A percentile compares a stretch with the other conserved stretches of the same genome.
These are phyloP conservation scores for Boleophthalmus pectinirostris DNA, from an alignment of 2,113 vertebrate genomes.

Conservation along the genomic window DNA sequence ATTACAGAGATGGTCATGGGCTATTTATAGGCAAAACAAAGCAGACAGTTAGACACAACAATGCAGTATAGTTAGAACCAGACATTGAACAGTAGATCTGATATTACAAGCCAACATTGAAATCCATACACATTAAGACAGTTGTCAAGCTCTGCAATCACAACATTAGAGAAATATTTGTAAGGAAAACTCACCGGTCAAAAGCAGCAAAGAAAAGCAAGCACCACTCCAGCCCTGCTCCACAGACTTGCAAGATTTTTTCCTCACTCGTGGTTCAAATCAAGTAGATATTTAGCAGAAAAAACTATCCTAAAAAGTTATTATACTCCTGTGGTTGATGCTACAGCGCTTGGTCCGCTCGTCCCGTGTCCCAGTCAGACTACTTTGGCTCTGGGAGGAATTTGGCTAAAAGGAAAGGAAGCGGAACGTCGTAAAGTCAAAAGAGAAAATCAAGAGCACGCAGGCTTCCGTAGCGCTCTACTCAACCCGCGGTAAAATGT, in stretches of 20 bases:
- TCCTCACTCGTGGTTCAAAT: constrained; percentile 14
- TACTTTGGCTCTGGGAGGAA: constrained; percentile 27
- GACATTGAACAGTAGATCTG: background rate
- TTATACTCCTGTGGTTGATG: background rate
- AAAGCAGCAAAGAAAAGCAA: constrained; percentile 37
- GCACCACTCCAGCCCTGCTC: constrained; percentile 20
- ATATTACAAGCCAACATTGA: background rate
- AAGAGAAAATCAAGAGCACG: background rate
- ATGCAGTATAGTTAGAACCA: background rate
- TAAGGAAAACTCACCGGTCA: constrained; percentile 55
- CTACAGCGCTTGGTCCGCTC: background rate
- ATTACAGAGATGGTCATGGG: background rate
- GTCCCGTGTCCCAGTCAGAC: background rate
- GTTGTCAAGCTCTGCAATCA: background rate
- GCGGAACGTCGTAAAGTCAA: constrained; percentile 45
- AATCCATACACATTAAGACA: background rate
- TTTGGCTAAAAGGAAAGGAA: constrained; percentile 42
- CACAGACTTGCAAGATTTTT: constrained; percentile 29
- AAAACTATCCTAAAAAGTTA: background rate
- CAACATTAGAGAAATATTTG: constrained; percentile 2
- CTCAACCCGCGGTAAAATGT: constrained; percentile 19
- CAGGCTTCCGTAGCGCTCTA: constrained; percentile 47
- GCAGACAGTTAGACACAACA: background rate
- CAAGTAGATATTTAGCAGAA: constrained; percentile 22
- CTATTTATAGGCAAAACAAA: background rate